Evolutionary conservation across 2,888 invertebrate genomes (phyloP).

Genomic region (Aproaerema taeniolella): DNA sequence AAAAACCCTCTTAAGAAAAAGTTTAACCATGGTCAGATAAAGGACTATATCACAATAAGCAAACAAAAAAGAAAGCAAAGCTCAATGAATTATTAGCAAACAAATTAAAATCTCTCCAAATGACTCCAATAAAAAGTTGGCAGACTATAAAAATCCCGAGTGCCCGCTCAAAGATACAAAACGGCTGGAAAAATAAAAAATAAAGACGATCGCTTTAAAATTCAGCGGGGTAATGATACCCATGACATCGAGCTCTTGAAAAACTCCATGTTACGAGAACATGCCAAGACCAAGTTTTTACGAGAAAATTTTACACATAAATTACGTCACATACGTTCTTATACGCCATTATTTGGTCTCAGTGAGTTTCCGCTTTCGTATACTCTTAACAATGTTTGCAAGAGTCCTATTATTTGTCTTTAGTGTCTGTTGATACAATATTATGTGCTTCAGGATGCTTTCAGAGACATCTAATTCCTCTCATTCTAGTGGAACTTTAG

Average conservation of each 20-base stretch:
- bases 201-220: slow-evolving; percentile 51
- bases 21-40: background rate
- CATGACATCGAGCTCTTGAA: slow-evolving; percentile 38
- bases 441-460: background rate
- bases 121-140: slow-evolving; percentile 4
- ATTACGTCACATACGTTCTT: slow-evolving; percentile 64
- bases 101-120: slow-evolving; percentile 4
- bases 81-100: slow-evolving; percentile 11
- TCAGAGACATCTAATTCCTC: too few species aligned
- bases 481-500: too few species aligned
- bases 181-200: slow-evolving; percentile 37
- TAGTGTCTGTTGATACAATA: slow-evolving; percentile 20
- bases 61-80: background rate
- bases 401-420: slow-evolving; percentile 51
- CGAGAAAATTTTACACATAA: slow-evolving; percentile 63
- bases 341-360: slow-evolving; percentile 62
- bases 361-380: slow-evolving; percentile 47
- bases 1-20: too few species aligned
- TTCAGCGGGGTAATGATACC: slow-evolving; percentile 47
- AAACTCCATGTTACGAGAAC: slow-evolving; percentile 42
- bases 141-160: slow-evolving; percentile 14
- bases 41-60: background rate
- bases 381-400: slow-evolving; percentile 56
- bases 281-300: slow-evolving; percentile 48
- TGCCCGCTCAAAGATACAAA: slow-evolving; percentile 24